These are phyloP conservation scores for Macrocentrus cingulum DNA, from an alignment of 1,140 invertebrate genomes.

Conservation along the genomic window DNA sequence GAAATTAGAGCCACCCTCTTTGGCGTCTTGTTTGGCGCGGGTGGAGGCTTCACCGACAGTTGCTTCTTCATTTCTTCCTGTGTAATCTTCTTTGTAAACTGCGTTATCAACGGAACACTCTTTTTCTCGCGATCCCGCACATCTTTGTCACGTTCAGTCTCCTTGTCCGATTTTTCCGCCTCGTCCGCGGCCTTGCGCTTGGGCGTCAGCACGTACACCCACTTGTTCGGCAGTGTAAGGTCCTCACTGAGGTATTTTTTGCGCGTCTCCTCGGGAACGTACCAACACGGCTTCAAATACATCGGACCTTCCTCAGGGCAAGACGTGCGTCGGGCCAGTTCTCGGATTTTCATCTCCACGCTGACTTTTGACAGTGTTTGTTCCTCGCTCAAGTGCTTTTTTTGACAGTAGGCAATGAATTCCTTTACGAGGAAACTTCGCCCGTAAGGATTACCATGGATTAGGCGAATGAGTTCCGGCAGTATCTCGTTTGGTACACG, in stretches of 20 bases:
- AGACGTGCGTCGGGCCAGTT: conserved; percentile 64
- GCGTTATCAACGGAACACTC: conserved; percentile 57
- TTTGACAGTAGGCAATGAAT: conserved; percentile 64
- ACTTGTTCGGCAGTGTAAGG: conserved; percentile 61
- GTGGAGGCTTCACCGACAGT: conserved; percentile 34
- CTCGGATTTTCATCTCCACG: conserved; percentile 61
- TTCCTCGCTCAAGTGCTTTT: conserved; percentile 34
- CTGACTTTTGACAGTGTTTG: conserved; percentile 53
- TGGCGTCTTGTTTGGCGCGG: conserved; percentile 31
- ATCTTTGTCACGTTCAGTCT: conserved; percentile 35
- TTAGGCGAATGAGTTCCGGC: conserved; percentile 66
- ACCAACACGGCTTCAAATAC: conserved; percentile 68
- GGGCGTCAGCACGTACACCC: conserved; percentile 58
- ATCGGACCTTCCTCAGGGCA: conserved; percentile 62
- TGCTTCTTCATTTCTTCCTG: conserved; percentile 59
- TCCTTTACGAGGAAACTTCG: conserved; percentile 66
- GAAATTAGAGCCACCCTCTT: conserved; percentile 50
- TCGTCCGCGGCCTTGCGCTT: conserved; percentile 34
- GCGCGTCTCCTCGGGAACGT: conserved; percentile 63
- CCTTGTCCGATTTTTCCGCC: conserved; percentile 26
- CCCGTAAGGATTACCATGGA: conserved; percentile 69
- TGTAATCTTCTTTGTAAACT: conserved; percentile 61
- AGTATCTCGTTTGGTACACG: conserved; percentile 65
- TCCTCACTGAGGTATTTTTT: conserved; percentile 62
- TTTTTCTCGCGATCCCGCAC: conserved; percentile 52